A percentile compares a stretch with the other conserved stretches of the same genome.
phyloP scores from a whole-genome alignment of 2,797 vertebrate genomes.

The Microcaecilia unicolor region DNA sequence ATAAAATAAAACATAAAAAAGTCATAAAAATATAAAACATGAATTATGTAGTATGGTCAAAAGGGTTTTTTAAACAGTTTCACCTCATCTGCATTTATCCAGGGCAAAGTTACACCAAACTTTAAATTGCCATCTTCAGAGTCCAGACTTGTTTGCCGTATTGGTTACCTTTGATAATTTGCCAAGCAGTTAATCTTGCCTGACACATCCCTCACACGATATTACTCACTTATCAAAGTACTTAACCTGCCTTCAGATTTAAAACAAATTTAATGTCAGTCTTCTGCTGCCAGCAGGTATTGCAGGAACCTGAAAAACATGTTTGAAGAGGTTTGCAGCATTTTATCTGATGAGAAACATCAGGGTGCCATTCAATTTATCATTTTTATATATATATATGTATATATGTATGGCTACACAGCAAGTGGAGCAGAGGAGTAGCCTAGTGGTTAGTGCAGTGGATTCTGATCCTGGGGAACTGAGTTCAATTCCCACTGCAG shows the following conservation, averaged over 20 bases:
- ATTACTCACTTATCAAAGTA: slow-evolving; percentile 34
- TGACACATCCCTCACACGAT: slow-evolving; percentile 3
- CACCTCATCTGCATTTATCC: slow-evolving; percentile 21
- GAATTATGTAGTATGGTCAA: neutral
- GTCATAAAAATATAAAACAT: too few species aligned
- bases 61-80: slow-evolving; percentile 11
- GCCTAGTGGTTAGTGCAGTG: too few species aligned
- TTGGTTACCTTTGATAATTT: slow-evolving; percentile 44
- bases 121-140: slow-evolving; percentile 33
- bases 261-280: neutral
- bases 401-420: neutral
- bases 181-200: slow-evolving; percentile 37
- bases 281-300: neutral
- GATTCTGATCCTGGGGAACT: too few species aligned
- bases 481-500: too few species aligned
- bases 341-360: too few species aligned
- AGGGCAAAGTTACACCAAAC: slow-evolving; percentile 28
- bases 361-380: too few species aligned
- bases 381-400: too few species aligned
- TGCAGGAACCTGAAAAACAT: neutral
- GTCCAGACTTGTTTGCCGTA: slow-evolving; percentile 46
- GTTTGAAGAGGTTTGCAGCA: neutral
- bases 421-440: too few species aligned
- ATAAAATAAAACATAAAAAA: too few species aligned
- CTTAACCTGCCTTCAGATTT: slow-evolving; percentile 3